Evolutionary conservation across 2,797 vertebrate species (phyloP), one percentile per base, ranked within the genome.

Genomic region (Garrulus glandarius): DNA sequence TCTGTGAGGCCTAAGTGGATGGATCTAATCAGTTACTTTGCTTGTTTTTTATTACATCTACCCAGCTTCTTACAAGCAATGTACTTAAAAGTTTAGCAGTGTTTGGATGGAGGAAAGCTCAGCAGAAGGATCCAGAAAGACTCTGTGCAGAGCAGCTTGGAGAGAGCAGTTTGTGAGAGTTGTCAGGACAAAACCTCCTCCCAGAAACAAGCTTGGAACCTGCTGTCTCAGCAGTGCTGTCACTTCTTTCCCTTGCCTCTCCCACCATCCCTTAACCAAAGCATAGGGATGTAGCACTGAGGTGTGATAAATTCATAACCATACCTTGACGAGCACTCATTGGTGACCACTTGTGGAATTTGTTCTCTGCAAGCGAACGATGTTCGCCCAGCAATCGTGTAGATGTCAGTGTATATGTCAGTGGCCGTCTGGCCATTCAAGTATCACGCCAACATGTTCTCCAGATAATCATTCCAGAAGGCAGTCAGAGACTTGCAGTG

Each of bases 321-420:
- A 41, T 26, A 21, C 13, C 34, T 37, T 1, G 2, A 44, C 0
- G 3, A 52, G 21, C 46, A 36, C 17, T 21, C 2, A 1, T 18
- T 2, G 0, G 32, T 23, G 46, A 81, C 9, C 20, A 41, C 23
- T 44, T 52, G 30, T 32, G 41, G 37, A 78, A 34, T 61, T 57
- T 61, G 11, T 29, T 67, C 61, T 81, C 36, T 74, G 8, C 15
- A 61, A 52, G 26, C 22, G 49, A 65, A 36, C 0, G 0, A 7
- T 57, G 9, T 41, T 74, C 69, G 4, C 34, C 20, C 32, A 44
- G 22, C 20, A 49, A 21, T 44, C 0, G 13, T 47, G 29, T 13
- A 12, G 34, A 27, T 36, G 23, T 57, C 64, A 36, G 11, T 36
- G 36, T 36, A 36, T 10, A 36, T 36, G 36, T 36, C 36, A 36